Conservation (phyloP, 2,797 vertebrate species). For the Lepus oiostolus region DNA sequence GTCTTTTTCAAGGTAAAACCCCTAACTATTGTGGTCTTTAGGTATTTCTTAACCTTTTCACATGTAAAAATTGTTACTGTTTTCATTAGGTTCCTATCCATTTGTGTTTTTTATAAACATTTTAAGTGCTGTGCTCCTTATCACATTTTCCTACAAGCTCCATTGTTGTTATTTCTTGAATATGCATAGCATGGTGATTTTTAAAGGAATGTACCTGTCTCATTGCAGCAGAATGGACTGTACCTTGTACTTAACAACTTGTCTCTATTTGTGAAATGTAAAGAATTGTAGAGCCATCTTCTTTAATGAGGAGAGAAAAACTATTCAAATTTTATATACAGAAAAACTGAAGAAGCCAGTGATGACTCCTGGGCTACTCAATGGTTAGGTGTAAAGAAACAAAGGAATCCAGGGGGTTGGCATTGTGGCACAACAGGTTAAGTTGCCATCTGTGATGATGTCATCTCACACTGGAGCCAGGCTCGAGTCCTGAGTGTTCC, state of each 20-base stretch:
- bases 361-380: constrained; percentile 45
- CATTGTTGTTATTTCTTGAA: constrained; percentile 47
- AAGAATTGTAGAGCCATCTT: constrained; percentile 23
- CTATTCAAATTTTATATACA: constrained; percentile 4
- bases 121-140: not conserved
- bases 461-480: no score
- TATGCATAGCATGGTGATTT: constrained; percentile 24
- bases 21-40: not conserved
- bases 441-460: no score
- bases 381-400: not conserved
- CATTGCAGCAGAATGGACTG: constrained; percentile 24
- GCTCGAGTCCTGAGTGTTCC: no score
- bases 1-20: constrained; percentile 22
- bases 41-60: constrained; percentile 48
- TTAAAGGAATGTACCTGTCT: constrained; percentile 2
- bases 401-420: no score
- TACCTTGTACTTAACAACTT: not conserved
- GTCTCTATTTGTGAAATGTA: constrained; percentile 41
- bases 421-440: no score
- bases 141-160: constrained; percentile 4
- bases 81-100: constrained; percentile 49
- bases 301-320: constrained; percentile 27
- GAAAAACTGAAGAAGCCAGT: constrained; percentile 56
- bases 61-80: not conserved
- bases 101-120: constrained; percentile 18